Evolutionary conservation across 1,140 invertebrate species (phyloP).

Genomic region (Tetragnatha versicolor): DNA sequence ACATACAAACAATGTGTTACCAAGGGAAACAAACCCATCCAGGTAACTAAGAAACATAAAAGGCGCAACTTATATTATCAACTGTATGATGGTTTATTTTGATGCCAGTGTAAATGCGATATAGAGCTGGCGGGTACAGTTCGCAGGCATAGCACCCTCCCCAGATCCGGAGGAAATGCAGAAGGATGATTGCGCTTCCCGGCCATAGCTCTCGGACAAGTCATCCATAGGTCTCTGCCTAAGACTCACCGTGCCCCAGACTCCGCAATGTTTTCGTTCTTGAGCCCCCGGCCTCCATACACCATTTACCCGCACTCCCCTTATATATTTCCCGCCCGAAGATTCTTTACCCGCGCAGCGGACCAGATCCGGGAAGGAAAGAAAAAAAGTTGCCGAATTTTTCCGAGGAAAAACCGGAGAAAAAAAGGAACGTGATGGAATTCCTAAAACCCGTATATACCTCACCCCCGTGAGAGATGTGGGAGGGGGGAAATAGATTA

Average conservation of each 20-base stretch:
- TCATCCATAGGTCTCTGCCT: conserved; percentile 36
- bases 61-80: too few species aligned
- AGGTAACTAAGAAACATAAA: too few species aligned
- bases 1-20: too few species aligned
- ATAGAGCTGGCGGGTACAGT: too few species aligned
- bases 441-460: conserved; percentile 41
- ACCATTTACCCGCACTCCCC: not conserved
- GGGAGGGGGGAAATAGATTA: not conserved
- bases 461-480: conserved; percentile 2
- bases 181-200: conserved; percentile 28
- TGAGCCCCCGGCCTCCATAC: not conserved
- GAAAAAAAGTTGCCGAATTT: conserved; percentile 5
- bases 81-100: too few species aligned
- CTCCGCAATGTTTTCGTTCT: not conserved
- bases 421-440: conserved; percentile 50
- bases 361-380: conserved; percentile 27
- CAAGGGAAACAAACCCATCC: too few species aligned
- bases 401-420: not conserved
- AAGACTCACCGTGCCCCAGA: conserved; percentile 10
- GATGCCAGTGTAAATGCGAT: too few species aligned
- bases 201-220: conserved; percentile 41
- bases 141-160: too few species aligned
- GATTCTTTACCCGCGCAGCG: conserved; percentile 5
- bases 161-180: not conserved
- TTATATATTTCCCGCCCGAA: not conserved